These are phyloP conservation scores for Syngnathus rostellatus DNA, from an alignment of 2,797 vertebrate genomes.

Conservation along the genomic window DNA sequence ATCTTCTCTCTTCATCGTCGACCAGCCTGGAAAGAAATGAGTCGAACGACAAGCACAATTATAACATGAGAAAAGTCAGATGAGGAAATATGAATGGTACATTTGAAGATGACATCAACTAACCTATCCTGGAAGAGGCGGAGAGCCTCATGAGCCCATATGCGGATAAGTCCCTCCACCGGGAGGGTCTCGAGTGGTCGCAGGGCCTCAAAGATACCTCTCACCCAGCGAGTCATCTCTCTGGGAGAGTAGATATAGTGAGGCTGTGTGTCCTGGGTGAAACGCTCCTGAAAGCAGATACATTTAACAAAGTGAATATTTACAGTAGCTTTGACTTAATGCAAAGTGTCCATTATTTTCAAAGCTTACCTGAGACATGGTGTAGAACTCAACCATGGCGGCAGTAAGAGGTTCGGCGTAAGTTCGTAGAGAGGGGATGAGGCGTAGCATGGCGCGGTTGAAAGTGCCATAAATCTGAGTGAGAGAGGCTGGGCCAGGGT, in stretches of 20 bases:
- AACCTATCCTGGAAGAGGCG: slow-evolving; percentile 98
- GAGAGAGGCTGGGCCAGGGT: slow-evolving; percentile 95
- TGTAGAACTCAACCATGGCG: slow-evolving; percentile 99
- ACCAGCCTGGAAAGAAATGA: slow-evolving; percentile 75
- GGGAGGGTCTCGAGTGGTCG: slow-evolving; percentile 90
- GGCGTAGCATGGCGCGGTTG: slow-evolving; percentile 95
- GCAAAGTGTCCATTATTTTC: background rate
- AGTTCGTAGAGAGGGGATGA: slow-evolving; percentile 90
- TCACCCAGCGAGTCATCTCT: slow-evolving; percentile 99
- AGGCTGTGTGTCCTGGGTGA: slow-evolving; percentile 96
- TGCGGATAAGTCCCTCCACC: slow-evolving; percentile 94
- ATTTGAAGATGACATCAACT: slow-evolving; percentile 3
- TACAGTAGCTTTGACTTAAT: too few species aligned
- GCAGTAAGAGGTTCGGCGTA: slow-evolving; percentile 96
- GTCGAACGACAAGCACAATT: background rate
- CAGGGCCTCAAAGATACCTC: slow-evolving; percentile 93
- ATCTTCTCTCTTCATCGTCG: slow-evolving; percentile 92
- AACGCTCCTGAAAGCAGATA: slow-evolving; percentile 77
- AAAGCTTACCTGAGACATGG: slow-evolving; percentile 89
- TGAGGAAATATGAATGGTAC: background rate
- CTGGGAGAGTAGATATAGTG: slow-evolving; percentile 99
- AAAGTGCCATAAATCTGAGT: slow-evolving; percentile 99
- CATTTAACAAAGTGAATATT: background rate
- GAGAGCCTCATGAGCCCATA: slow-evolving; percentile 97
- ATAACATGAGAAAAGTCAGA: background rate